Conservation (phyloP, 1,140 invertebrate species). For the Drosophila oshimai region DNA sequence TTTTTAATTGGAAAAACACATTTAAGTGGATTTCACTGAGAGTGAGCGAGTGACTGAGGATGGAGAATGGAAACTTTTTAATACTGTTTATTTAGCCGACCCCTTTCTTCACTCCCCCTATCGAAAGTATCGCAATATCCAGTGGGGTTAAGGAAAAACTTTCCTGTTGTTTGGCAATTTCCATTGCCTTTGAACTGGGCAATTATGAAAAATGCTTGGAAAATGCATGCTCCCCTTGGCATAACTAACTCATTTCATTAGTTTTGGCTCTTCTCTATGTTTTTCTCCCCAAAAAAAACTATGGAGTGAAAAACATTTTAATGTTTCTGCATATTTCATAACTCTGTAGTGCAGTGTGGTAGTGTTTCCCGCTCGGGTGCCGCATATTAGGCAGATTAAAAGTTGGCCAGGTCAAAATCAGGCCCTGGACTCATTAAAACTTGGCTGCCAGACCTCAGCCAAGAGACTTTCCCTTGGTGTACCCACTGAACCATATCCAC, state of each 20-base stretch:
- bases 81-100: slow-evolving; percentile 65
- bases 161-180: slow-evolving; percentile 36
- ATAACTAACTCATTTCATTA: slow-evolving; percentile 79
- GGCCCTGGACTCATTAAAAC: slow-evolving; percentile 66
- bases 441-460: slow-evolving; percentile 22
- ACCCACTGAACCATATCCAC: not conserved
- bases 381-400: slow-evolving; percentile 47
- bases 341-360: slow-evolving; percentile 1
- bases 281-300: slow-evolving; percentile 26
- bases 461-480: slow-evolving; percentile 38
- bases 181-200: slow-evolving; percentile 55
- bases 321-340: slow-evolving; percentile 69
- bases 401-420: slow-evolving; percentile 41
- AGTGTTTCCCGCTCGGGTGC: not conserved
- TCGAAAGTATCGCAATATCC: slow-evolving; percentile 54
- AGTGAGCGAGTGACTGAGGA: slow-evolving; percentile 35
- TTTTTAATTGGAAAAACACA: slow-evolving; percentile 81
- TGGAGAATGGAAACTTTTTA: slow-evolving; percentile 61
- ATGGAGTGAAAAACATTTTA: slow-evolving; percentile 72
- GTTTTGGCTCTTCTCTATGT: slow-evolving; percentile 4
- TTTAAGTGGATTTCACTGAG: slow-evolving; percentile 73
- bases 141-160: slow-evolving; percentile 44
- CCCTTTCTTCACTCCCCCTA: not conserved
- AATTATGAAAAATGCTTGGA: slow-evolving; percentile 46
- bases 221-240: slow-evolving; percentile 53